A percentile compares a stretch with the other conserved stretches of the same genome.
These are phyloP conservation scores for Megatriorchis doriae DNA, from an alignment of 2,113 vertebrate species.

Conservation along the genomic window DNA sequence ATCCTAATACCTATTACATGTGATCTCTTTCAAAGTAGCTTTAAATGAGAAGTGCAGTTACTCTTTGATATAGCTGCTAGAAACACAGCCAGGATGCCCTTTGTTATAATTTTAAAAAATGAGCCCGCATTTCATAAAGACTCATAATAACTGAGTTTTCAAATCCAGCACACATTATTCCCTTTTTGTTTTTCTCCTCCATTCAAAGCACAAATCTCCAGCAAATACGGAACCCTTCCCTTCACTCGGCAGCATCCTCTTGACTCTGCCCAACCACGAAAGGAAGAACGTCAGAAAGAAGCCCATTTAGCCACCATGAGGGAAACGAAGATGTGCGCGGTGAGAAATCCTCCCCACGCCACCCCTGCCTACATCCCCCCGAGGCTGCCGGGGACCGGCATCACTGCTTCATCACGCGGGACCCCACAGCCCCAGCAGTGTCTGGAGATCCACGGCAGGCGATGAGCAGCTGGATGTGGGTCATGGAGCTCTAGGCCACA, in stretches of 20 bases:
- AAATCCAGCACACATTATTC: neutral
- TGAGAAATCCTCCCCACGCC: neutral
- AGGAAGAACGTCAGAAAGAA: neutral
- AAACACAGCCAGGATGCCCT: neutral
- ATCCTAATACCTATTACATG: constrained; percentile 43
- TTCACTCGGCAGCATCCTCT: neutral
- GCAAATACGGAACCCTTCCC: neutral
- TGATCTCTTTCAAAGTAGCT: constrained; percentile 48
- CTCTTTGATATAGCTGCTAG: constrained; percentile 12
- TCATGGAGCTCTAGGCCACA: neutral
- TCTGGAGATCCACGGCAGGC: neutral
- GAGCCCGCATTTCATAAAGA: neutral
- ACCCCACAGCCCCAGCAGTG: neutral
- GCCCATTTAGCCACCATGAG: neutral
- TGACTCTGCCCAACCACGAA: fast-evolving
- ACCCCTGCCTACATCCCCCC: neutral
- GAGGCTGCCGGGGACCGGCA: neutral
- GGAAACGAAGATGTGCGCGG: fast-evolving
- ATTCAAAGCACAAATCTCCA: neutral
- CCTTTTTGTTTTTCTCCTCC: neutral
- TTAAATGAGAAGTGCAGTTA: constrained; percentile 3
- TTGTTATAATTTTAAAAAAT: constrained; percentile 9
- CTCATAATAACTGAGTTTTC: neutral
- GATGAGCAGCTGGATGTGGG: neutral
- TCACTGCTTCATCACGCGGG: neutral